Evolutionary conservation across 2,797 vertebrate species (phyloP).

Genomic region (Gymnodraco acuticeps): DNA sequence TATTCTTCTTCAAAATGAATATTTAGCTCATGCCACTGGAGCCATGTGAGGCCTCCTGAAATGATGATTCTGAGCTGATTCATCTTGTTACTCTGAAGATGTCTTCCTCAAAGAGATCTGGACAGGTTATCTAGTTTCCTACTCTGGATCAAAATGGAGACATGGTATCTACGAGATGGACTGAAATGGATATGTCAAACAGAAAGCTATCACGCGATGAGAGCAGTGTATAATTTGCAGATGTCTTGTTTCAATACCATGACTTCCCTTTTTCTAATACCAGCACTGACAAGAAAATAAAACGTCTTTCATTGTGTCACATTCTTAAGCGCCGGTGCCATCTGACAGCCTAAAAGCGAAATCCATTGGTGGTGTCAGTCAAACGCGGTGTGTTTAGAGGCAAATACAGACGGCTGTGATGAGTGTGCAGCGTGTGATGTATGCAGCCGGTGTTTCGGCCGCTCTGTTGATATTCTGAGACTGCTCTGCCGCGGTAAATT

Average conservation of each 20-base stretch:
- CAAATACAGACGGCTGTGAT: conserved; percentile 37
- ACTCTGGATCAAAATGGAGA: conserved; percentile 53
- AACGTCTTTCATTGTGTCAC: conserved; percentile 61
- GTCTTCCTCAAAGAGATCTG: conserved; percentile 22
- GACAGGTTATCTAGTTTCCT: conserved; percentile 47
- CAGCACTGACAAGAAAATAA: conserved; percentile 68
- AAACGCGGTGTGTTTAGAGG: conserved; percentile 25
- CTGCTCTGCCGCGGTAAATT: conserved; percentile 61
- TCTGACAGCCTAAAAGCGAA: conserved; percentile 67
- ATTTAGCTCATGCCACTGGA: conserved; percentile 21
- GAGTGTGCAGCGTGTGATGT: conserved; percentile 60
- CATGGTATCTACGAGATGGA: conserved; percentile 35
- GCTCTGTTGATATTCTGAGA: conserved; percentile 68
- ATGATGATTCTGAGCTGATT: conserved; percentile 29
- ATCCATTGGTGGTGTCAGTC: conserved; percentile 60
- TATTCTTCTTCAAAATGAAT: conserved; percentile 41
- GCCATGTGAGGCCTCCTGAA: neutral
- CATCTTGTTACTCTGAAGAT: conserved; percentile 26
- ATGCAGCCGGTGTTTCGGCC: conserved; percentile 67
- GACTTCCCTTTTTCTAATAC: conserved; percentile 52
- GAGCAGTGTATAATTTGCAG: conserved; percentile 63
- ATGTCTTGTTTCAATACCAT: conserved; percentile 66
- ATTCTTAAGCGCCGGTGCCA: conserved; percentile 47
- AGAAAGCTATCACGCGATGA: conserved; percentile 34
- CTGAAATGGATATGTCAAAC: conserved; percentile 62